Evolutionary conservation across 2,797 vertebrate genomes (phyloP).

Genomic region (Notoglanidium macrostoma): DNA sequence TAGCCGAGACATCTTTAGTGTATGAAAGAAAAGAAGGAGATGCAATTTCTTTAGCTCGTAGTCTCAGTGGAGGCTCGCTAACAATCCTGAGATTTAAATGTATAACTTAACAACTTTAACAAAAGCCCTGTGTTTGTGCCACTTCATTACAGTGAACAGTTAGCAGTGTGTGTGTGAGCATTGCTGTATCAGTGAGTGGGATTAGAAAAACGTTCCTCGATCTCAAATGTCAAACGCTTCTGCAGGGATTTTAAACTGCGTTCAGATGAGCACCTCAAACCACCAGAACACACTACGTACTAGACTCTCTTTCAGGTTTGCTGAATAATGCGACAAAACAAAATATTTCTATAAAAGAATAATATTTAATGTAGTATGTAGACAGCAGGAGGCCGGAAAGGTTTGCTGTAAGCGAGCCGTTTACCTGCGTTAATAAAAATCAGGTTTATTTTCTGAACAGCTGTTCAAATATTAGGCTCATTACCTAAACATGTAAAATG

Average conservation of each 20-base stretch:
- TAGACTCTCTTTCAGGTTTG: not conserved
- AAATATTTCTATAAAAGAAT: not conserved
- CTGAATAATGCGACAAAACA: not conserved
- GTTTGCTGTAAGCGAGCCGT: not conserved
- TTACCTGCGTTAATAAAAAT: not conserved
- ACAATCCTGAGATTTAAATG: not conserved
- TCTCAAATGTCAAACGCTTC: not conserved
- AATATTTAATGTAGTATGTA: not conserved
- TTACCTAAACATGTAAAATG: too few relatives aligned
- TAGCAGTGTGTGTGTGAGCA: not conserved
- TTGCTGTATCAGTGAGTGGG: not conserved
- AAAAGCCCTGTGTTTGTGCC: not conserved
- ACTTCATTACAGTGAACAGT: not conserved
- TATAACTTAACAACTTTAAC: not conserved
- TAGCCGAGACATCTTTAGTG: not conserved
- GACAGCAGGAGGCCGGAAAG: not conserved
- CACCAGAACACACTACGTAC: not conserved
- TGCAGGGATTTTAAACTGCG: not conserved
- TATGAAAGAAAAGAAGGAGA: not conserved
- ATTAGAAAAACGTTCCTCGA: not conserved
- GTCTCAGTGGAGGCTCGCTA: not conserved
- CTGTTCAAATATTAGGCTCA: too few relatives aligned
- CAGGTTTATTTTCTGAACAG: too few relatives aligned
- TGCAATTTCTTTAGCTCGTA: not conserved
- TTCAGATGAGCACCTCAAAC: not conserved